Conservation (phyloP, 2,113 vertebrate genomes). For the Chaetorhynchus papuensis region DNA sequence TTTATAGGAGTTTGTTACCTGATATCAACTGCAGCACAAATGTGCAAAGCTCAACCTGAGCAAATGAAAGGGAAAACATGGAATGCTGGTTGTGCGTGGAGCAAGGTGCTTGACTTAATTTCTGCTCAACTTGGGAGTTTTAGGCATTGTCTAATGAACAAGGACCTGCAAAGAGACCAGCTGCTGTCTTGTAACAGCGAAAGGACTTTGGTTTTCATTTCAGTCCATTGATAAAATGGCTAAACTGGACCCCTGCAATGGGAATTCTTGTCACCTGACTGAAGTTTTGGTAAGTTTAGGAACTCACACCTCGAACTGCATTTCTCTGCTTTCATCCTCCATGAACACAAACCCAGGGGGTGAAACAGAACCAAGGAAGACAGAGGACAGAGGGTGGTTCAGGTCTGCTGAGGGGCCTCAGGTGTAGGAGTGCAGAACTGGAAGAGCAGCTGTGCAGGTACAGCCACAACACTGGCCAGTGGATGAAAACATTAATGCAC, state of each 20-base stretch:
- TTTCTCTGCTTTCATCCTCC: not conserved
- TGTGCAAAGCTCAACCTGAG: not conserved
- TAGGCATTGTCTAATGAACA: not conserved
- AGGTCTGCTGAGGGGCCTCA: not conserved
- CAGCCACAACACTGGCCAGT: not conserved
- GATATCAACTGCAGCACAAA: not conserved
- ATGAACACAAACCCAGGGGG: not conserved
- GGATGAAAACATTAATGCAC: not conserved
- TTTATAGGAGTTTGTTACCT: not conserved
- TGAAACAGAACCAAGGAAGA: not conserved
- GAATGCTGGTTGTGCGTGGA: not conserved
- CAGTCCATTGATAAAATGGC: not conserved
- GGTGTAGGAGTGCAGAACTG: not conserved
- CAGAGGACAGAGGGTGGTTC: not conserved
- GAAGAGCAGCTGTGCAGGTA: not conserved
- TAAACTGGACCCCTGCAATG: not conserved
- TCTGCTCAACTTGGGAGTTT: not conserved
- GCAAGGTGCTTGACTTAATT: not conserved
- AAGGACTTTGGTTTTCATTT: not conserved
- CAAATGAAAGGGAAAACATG: not conserved
- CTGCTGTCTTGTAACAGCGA: not conserved
- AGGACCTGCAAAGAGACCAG: not conserved
- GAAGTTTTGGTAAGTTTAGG: not conserved
- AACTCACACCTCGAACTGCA: not conserved
- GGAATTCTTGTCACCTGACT: not conserved